Evolutionary conservation across 2,113 vertebrate species (phyloP).

Genomic region (Pelecanoides urinatrix): DNA sequence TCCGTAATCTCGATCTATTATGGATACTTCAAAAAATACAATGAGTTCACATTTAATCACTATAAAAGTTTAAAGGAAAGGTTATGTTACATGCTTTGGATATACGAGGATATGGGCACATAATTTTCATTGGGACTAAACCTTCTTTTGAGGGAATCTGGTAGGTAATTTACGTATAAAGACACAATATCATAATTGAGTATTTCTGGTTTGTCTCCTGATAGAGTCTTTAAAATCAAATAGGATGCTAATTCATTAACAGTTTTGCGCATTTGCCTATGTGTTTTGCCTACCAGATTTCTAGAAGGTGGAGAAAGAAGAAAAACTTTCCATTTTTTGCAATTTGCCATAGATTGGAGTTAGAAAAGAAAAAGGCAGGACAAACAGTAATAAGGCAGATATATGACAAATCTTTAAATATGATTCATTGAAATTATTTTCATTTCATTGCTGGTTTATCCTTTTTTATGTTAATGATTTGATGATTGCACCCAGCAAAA

Average conservation of each 20-base stretch:
- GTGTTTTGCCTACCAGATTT: neutral
- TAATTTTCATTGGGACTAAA: neutral
- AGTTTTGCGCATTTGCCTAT: neutral
- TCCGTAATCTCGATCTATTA: slow-evolving; percentile 46
- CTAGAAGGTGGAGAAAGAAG: neutral
- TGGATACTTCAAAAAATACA: slow-evolving; percentile 41
- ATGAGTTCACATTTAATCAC: neutral
- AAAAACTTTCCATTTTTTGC: neutral
- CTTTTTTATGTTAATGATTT: neutral
- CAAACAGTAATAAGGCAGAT: neutral
- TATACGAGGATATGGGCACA: neutral
- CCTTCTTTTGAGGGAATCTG: neutral
- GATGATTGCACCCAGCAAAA: neutral
- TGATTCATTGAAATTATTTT: neutral
- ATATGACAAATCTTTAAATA: neutral
- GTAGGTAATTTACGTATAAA: neutral
- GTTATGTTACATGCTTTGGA: neutral
- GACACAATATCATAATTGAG: neutral
- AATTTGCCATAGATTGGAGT: neutral
- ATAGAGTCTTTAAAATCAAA: slow-evolving; percentile 1
- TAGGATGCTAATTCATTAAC: neutral
- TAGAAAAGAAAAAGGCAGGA: neutral
- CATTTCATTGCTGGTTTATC: neutral
- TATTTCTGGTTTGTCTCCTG: neutral
- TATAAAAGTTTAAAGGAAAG: neutral